phyloP scores from a whole-genome alignment of 2,888 invertebrate species.

The Agriotes lineatus region DNA sequence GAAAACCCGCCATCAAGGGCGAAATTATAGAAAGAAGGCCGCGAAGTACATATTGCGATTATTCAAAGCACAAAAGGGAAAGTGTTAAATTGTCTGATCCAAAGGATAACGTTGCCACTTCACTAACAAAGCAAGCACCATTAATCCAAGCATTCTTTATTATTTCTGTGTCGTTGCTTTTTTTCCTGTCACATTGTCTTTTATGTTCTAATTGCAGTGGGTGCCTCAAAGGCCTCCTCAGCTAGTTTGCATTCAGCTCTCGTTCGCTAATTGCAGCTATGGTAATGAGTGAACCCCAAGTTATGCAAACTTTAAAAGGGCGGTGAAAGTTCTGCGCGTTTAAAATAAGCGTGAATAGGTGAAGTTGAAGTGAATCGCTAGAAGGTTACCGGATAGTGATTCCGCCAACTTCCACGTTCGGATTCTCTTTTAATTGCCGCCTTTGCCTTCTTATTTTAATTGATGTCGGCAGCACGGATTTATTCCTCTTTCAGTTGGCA shows the following conservation, averaged over 20 bases:
- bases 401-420: slow-evolving; percentile 14
- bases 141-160: slow-evolving; percentile 63
- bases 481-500: neutral
- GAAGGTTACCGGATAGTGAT: slow-evolving; percentile 39
- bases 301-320: slow-evolving; percentile 62
- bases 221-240: slow-evolving; percentile 55
- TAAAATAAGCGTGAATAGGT: slow-evolving; percentile 54
- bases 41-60: slow-evolving; percentile 32
- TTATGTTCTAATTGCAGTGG: slow-evolving; percentile 61
- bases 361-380: slow-evolving; percentile 39
- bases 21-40: neutral
- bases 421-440: slow-evolving; percentile 18
- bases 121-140: slow-evolving; percentile 61
- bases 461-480: neutral
- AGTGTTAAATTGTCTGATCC: slow-evolving; percentile 51
- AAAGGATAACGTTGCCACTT: slow-evolving; percentile 52
- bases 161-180: slow-evolving; percentile 62
- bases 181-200: slow-evolving; percentile 62
- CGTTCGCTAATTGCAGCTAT: slow-evolving; percentile 61
- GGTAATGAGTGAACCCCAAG: slow-evolving; percentile 59
- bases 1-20: neutral
- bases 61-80: slow-evolving; percentile 41
- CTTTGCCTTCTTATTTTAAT: slow-evolving; percentile 1
- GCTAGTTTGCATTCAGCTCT: slow-evolving; percentile 62
- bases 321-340: slow-evolving; percentile 57